A percentile compares a stretch with the other conserved stretches of the same genome.
phyloP scores from a whole-genome alignment of 1,140 invertebrate genomes.

The Bombus fervidus region DNA sequence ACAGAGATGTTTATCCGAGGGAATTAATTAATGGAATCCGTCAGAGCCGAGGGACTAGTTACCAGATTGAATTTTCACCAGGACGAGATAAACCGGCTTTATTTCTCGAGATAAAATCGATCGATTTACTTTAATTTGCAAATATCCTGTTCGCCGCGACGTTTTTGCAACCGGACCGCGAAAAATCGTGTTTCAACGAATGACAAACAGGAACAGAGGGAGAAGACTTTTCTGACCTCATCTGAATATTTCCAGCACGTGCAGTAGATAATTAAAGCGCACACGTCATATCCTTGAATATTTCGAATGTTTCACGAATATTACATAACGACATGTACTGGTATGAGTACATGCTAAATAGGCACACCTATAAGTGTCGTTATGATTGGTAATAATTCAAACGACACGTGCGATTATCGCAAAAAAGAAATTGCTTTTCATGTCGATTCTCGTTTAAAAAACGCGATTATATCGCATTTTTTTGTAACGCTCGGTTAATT shows the following conservation, averaged over 20 bases:
- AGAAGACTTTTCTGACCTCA: background rate
- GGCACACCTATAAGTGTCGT: background rate
- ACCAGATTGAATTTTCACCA: constrained; percentile 26
- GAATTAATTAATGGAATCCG: constrained; percentile 30
- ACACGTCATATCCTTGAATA: background rate
- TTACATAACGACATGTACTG: background rate
- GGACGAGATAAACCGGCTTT: constrained; percentile 32
- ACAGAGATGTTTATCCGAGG: background rate
- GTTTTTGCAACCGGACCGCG: background rate
- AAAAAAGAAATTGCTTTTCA: constrained; percentile 2
- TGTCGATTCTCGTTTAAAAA: background rate
- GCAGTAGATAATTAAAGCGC: background rate
- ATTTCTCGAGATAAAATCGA: constrained; percentile 20
- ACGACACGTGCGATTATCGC: background rate
- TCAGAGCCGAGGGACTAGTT: background rate
- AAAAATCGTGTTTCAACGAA: background rate
- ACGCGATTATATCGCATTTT: constrained; percentile 5
- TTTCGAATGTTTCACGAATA: background rate
- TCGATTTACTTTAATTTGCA: constrained; percentile 27
- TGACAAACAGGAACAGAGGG: background rate
- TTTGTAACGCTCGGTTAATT: constrained; percentile 35
- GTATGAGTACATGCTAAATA: background rate
- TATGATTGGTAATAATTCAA: constrained; percentile 12
- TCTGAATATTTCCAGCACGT: background rate
- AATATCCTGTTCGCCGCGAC: background rate